phyloP scores from a whole-genome alignment of 1,140 invertebrate genomes.

The Araneus ventricosus region DNA sequence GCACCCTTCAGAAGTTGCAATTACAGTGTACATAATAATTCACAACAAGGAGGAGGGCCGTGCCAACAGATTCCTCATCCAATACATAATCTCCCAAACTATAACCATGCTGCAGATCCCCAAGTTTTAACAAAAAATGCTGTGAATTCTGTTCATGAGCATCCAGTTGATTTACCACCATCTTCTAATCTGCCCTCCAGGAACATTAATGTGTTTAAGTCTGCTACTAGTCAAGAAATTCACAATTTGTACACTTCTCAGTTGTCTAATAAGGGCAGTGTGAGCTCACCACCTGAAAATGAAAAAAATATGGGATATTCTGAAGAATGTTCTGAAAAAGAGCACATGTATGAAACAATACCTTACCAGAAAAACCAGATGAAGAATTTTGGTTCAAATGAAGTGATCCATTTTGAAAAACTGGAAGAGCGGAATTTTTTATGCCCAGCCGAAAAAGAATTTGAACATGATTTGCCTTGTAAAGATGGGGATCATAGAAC shows the following conservation, averaged over 20 bases:
- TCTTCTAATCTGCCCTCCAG: constrained; percentile 46
- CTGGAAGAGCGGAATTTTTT: constrained; percentile 49
- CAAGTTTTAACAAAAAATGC: constrained; percentile 2
- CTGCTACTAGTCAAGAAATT: constrained; percentile 74
- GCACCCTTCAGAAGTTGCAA: constrained; percentile 3
- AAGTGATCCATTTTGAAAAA: constrained; percentile 39
- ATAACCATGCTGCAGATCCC: neutral
- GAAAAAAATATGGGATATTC: constrained; percentile 1
- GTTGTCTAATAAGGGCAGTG: constrained; percentile 51
- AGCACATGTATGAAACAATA: constrained; percentile 71
- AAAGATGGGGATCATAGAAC: constrained; percentile 45
- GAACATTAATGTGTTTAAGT: constrained; percentile 64
- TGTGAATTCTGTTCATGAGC: constrained; percentile 43
- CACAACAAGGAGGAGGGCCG: neutral
- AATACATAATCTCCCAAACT: neutral
- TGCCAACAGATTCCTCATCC: neutral
- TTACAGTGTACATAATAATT: neutral
- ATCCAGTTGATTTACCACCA: constrained; percentile 64
- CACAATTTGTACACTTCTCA: constrained; percentile 72
- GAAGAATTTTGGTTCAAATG: constrained; percentile 11
- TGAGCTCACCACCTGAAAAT: constrained; percentile 34
- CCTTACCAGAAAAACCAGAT: constrained; percentile 54
- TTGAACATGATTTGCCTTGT: constrained; percentile 56
- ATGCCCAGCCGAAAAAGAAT: constrained; percentile 68
- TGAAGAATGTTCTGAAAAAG: constrained; percentile 51